These are phyloP conservation scores for Plemyria rubiginata DNA, from an alignment of 2,888 invertebrate genomes.

Conservation along the genomic window DNA sequence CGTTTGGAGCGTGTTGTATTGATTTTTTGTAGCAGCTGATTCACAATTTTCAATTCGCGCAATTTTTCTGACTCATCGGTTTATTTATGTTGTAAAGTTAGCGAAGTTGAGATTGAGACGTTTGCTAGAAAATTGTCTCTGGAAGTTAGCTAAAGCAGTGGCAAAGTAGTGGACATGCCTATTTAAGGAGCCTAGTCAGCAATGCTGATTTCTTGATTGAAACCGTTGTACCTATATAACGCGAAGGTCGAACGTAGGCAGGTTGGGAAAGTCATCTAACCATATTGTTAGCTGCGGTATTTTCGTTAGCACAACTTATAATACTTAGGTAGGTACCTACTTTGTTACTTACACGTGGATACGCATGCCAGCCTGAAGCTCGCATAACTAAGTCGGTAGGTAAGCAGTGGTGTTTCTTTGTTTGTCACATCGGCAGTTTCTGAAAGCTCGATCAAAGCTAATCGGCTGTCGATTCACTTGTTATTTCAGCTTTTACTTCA, in stretches of 20 bases:
- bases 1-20: slow-evolving; percentile 61
- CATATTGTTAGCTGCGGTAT: neutral
- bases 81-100: slow-evolving; percentile 60
- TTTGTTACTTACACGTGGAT: too few relatives aligned
- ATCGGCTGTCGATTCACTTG: too few relatives aligned
- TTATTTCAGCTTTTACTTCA: too few relatives aligned
- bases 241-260: slow-evolving; percentile 18
- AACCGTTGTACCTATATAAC: neutral
- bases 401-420: too few relatives aligned
- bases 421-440: too few relatives aligned
- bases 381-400: too few relatives aligned
- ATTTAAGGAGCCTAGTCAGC: slow-evolving; percentile 23
- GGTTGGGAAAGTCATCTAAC: slow-evolving; percentile 16
- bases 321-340: too few relatives aligned
- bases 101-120: slow-evolving; percentile 22
- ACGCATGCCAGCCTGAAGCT: too few relatives aligned
- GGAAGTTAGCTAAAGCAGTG: slow-evolving; percentile 6
- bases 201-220: slow-evolving; percentile 34
- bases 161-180: slow-evolving; percentile 24
- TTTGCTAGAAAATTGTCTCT: slow-evolving; percentile 19
- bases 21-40: slow-evolving; percentile 79
- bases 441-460: too few relatives aligned
- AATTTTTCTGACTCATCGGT: slow-evolving; percentile 68
- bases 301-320: neutral
- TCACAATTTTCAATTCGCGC: slow-evolving; percentile 65